Base-by-base conservation (phyloP, 1,140 invertebrate genomes). In the Drosophila fuyamai region DNA sequence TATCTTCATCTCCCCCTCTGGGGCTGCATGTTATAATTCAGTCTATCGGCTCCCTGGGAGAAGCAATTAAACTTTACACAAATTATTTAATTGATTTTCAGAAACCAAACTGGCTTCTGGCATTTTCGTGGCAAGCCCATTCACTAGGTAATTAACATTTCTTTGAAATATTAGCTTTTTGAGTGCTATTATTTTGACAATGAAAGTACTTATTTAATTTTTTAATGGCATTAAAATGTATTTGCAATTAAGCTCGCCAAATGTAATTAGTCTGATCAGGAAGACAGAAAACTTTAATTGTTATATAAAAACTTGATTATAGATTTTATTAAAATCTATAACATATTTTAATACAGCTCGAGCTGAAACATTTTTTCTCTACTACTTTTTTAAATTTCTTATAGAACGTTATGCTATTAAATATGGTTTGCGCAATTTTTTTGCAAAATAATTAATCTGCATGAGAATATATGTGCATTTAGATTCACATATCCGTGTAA, bases 31-130 rank as follows among this genome's bases (percentile, higher is more conserved):
- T 50, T 23, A 16, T 32, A 58, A 40, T 57, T 48, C n/a, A 41
- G 41, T 68, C 18, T 29, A 35, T 43, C 23, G 40, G 5, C 18
- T 14, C 23, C 57, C 18, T 23, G 66, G 38, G 32, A 56, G 71
- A 71, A 71, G 68, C 68, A 72, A 72, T 72, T 72, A 71, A 72
- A 72, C 66, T 72, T 72, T 72, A 18, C 44, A 72, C 66, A 47
- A 76, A 59, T 57, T 60, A 38, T 59, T 55, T 76, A 76, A 80
- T 80, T 76, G 62, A 76, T 61, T 61, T 68, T 40, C 65, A 38
- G 43, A 57, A 72, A 36, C 50, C 36, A 36, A 65, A 27, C 35
- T 44, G 61, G 61, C 61, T 36, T 65, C 61, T 46, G 61, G 58
- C 57, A 44, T 36, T 36, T 61, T 65, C 8, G 32, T 3, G n/a